Percentiles rank a stretch among this genome's conserved stretches.
These are phyloP conservation scores for Raja brachyura DNA, from an alignment of 2,113 vertebrate species.

Conservation along the genomic window DNA sequence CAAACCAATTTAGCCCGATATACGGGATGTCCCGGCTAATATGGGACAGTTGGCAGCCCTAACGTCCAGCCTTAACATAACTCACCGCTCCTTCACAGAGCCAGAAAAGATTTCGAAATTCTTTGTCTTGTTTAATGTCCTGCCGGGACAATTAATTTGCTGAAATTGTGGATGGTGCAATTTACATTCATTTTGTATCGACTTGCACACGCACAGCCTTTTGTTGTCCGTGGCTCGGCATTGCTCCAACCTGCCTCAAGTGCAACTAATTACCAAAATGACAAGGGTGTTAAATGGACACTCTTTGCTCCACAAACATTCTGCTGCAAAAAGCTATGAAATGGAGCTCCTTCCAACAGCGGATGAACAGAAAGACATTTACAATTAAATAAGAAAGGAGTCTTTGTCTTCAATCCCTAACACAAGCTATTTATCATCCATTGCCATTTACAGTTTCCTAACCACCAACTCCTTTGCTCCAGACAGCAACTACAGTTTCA, in stretches of 20 bases:
- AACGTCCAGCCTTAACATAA: no score
- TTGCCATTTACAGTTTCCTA: no score
- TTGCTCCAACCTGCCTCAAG: background rate
- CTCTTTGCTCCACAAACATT: background rate
- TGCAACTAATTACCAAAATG: background rate
- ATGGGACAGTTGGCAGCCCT: no score
- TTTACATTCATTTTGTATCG: background rate
- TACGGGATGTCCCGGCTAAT: no score
- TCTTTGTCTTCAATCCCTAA: no score
- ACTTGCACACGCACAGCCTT: background rate
- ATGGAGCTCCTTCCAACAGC: background rate
- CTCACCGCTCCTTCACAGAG: background rate
- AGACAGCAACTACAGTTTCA: no score
- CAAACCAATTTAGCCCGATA: no score
- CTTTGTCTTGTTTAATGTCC: background rate
- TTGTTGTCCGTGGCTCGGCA: background rate
- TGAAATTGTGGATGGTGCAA: background rate
- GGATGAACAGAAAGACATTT: no score
- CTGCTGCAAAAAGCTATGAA: background rate
- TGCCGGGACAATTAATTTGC: background rate
- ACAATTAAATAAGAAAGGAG: no score
- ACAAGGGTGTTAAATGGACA: background rate
- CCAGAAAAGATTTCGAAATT: background rate
- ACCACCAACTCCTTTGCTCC: no score
- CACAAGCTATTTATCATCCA: no score